Evolutionary conservation across 2,888 invertebrate genomes (phyloP).

Genomic region (Spodoptera exigua): DNA sequence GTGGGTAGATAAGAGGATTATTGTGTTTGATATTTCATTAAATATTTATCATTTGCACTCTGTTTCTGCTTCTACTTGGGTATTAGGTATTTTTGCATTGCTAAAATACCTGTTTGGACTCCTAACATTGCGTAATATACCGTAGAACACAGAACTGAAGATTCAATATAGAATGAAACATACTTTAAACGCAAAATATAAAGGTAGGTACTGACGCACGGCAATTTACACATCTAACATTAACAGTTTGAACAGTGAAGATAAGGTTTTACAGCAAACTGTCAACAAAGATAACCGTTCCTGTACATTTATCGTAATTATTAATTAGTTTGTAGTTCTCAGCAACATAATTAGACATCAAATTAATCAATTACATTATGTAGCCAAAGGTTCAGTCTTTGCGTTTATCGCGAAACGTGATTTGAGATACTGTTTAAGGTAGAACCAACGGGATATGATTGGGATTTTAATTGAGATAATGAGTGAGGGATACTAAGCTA

Average conservation of each 20-base stretch:
- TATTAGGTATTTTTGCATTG: too few species aligned
- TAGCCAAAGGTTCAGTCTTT: conserved; percentile 51
- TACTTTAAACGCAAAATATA: conserved; percentile 18
- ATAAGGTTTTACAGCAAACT: conserved; percentile 50
- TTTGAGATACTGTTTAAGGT: conserved; percentile 41
- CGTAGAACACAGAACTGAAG: background rate
- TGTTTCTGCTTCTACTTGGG: background rate
- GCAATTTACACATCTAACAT: conserved; percentile 38
- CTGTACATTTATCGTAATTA: conserved; percentile 49
- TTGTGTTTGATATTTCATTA: conserved; percentile 19
- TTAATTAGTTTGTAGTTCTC: conserved; percentile 61
- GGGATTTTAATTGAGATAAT: background rate
- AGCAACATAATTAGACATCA: conserved; percentile 51
- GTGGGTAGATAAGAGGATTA: conserved; percentile 7
- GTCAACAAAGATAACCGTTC: conserved; percentile 52
- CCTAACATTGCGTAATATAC: too few species aligned
- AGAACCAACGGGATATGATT: conserved; percentile 12
- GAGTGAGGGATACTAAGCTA: background rate
- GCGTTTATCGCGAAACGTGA: conserved; percentile 52
- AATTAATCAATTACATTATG: conserved; percentile 48
- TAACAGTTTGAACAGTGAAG: conserved; percentile 25
- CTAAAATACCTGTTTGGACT: too few species aligned
- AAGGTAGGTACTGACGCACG: conserved; percentile 16
- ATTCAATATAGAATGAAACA: conserved; percentile 5
- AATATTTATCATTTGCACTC: conserved; percentile 5